These are phyloP conservation scores for Junco hyemalis DNA, from an alignment of 2,113 vertebrate genomes.

Conservation along the genomic window DNA sequence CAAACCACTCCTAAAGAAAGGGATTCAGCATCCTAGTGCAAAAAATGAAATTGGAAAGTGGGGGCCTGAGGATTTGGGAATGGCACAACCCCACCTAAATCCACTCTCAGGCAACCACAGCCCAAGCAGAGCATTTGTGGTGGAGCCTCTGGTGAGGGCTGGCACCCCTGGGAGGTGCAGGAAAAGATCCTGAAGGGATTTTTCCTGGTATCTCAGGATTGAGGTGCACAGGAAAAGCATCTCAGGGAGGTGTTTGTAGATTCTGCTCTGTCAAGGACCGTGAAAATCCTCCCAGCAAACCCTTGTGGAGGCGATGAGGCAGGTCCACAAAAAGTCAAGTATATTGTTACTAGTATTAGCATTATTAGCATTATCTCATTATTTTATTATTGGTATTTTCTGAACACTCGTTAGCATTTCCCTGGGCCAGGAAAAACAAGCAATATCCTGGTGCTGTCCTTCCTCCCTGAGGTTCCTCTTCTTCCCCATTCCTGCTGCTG, in stretches of 20 bases:
- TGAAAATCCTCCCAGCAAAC: neutral
- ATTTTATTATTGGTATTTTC: neutral
- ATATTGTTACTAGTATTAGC: neutral
- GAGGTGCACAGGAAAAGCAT: fast-evolving
- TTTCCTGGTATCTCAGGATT: neutral
- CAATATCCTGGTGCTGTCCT: neutral
- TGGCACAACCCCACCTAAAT: neutral
- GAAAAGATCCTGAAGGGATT: too few species aligned
- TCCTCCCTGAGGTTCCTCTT: neutral
- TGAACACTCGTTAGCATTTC: fast-evolving
- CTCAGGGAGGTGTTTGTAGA: neutral
- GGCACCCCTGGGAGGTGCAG: neutral
- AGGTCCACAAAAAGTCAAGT: neutral
- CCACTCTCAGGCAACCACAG: fast-evolving
- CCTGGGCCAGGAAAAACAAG: neutral
- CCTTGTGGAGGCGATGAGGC: neutral
- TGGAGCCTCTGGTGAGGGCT: neutral
- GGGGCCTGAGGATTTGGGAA: neutral
- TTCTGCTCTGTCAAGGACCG: neutral
- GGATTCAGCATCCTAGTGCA: neutral
- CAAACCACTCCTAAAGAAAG: neutral
- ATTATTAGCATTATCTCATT: neutral
- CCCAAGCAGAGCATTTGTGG: fast-evolving
- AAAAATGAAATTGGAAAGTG: neutral
- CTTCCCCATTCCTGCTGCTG: neutral